Evolutionary conservation across 2,797 vertebrate genomes (phyloP), one percentile per base, ranked within the genome.

Genomic region (Arctocebus calabarensis): DNA sequence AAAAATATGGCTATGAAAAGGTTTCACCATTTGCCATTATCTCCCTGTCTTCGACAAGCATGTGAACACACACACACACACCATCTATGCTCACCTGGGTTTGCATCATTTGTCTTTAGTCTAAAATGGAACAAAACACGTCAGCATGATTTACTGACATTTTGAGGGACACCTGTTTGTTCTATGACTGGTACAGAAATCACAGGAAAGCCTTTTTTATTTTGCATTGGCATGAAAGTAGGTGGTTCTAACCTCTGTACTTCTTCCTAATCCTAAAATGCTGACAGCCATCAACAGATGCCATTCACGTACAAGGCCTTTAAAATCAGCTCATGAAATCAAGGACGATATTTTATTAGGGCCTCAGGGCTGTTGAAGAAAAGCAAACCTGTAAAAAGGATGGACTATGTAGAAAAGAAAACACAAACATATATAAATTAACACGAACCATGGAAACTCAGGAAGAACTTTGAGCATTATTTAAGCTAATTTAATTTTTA

Each of bases 11-110:
- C 29, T 74, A 7, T 52, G 5, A 61, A 43, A 83, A 34, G 22
- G 0, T 8, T 17, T 3, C 0, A 0, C 0, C 43, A 10, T 73
- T 61, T 43, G n/a, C 43, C 52, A 23, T 27, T 66, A 55, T 11
- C 43, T 32, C 22, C 6, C 5, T 48, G 40, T 61, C 40, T 12
- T 22, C 40, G n/a, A n/a, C n/a, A n/a, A n/a, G n/a, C n/a, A n/a
- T n/a, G n/a, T n/a, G n/a, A n/a, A n/a, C 3, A 19, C 22, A 61
- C 9, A 12, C 10, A 77, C 17, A n/a, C 45, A 77, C 45, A n/a
- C 32, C 48, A 16, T 52, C 48, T 52, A 40, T 40, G 34, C 17
- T 23, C 25, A 43, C 73, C 17, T 45, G 40, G 32, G 22, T 90
- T 48, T 90, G 27, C 23, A 27, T 37, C 19, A 48, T 64, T 81